These are phyloP conservation scores for Acleris sparsana DNA, from an alignment of 2,888 invertebrate genomes.

Conservation along the genomic window DNA sequence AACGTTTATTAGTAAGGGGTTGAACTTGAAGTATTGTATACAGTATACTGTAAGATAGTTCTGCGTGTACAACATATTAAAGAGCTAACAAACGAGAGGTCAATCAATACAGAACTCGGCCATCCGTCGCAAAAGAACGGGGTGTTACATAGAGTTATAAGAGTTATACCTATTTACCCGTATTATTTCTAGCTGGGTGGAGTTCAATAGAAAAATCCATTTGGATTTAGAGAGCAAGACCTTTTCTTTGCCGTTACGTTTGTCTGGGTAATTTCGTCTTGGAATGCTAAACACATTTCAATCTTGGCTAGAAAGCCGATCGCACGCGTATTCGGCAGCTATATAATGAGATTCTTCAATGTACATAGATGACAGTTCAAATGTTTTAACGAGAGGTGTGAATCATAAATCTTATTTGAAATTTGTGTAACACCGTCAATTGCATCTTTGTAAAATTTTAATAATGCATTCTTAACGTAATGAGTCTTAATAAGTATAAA, in stretches of 20 bases:
- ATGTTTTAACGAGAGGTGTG: too few relatives aligned
- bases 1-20: too few relatives aligned
- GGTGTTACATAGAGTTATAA: slow-evolving; percentile 4
- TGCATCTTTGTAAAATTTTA: too few relatives aligned
- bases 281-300: slow-evolving; percentile 19
- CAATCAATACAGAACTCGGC: slow-evolving; percentile 9
- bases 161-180: slow-evolving; percentile 4
- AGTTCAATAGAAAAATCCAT: slow-evolving; percentile 13
- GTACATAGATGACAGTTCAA: too few relatives aligned
- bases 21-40: too few relatives aligned
- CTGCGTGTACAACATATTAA: neutral
- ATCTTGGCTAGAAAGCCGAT: neutral
- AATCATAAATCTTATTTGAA: too few relatives aligned
- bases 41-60: too few relatives aligned
- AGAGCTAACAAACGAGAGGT: neutral
- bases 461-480: too few relatives aligned
- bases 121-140: slow-evolving; percentile 5
- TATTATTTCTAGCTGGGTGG: slow-evolving; percentile 8
- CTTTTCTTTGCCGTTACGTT: slow-evolving; percentile 10
- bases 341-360: too few relatives aligned
- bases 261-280: slow-evolving; percentile 10
- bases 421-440: too few relatives aligned
- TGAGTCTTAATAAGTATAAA: too few relatives aligned
- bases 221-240: slow-evolving; percentile 7
- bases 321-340: too few relatives aligned